These are phyloP conservation scores for Aeoliscus strigatus DNA, from an alignment of 2,797 vertebrate genomes.

Conservation along the genomic window DNA sequence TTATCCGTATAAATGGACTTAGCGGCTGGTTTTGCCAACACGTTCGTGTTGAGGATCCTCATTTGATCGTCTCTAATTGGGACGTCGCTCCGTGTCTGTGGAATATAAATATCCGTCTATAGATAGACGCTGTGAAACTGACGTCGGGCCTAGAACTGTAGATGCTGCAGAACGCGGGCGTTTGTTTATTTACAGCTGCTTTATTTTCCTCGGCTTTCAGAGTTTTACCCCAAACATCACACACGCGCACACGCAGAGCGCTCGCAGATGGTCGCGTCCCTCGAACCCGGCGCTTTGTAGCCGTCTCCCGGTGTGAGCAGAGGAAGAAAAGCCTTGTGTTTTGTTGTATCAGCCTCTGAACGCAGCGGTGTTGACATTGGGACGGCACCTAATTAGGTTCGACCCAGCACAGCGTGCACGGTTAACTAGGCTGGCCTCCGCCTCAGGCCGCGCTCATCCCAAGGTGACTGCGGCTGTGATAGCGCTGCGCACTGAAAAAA, in stretches of 20 bases:
- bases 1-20: conserved; percentile 77
- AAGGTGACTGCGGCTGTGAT: conserved; percentile 60
- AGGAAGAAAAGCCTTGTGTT: conserved; percentile 59
- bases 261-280: conserved; percentile 60
- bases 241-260: conserved; percentile 26
- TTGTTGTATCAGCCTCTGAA: conserved; percentile 63
- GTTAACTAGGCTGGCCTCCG: conserved; percentile 68
- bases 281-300: conserved; percentile 49
- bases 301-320: conserved; percentile 56
- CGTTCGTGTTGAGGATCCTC: conserved; percentile 40
- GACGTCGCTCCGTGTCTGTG: conserved; percentile 47
- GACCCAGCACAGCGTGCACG: conserved; percentile 62
- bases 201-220: conserved; percentile 1
- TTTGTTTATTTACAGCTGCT: too few relatives aligned
- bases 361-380: conserved; percentile 71
- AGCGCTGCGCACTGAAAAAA: conserved; percentile 46
- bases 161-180: too few relatives aligned
- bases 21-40: conserved; percentile 57
- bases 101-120: too few relatives aligned
- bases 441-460: conserved; percentile 64
- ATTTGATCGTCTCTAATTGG: conserved; percentile 64
- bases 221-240: conserved; percentile 5
- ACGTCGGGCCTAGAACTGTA: too few relatives aligned
- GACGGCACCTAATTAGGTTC: conserved; percentile 74
- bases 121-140: too few relatives aligned